These are phyloP conservation scores for Pygocentrus nattereri DNA, from an alignment of 2,797 vertebrate genomes.

Conservation along the genomic window DNA sequence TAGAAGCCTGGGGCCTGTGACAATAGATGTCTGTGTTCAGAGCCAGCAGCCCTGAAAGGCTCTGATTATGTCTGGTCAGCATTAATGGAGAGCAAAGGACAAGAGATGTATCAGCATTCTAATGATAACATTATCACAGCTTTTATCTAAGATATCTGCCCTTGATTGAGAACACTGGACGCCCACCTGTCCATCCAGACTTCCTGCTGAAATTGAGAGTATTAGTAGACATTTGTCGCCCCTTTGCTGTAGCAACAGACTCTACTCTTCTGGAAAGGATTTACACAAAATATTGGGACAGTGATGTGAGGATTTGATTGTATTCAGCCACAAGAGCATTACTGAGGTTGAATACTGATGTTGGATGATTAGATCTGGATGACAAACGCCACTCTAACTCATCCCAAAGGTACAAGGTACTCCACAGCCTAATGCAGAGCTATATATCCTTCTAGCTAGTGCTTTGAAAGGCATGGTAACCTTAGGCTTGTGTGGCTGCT, in stretches of 20 bases:
- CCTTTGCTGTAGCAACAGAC: too few species aligned
- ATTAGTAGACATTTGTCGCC: too few species aligned
- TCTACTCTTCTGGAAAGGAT: background rate
- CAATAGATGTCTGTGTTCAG: constrained; percentile 13
- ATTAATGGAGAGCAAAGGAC: background rate
- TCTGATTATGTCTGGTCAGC: constrained; percentile 29
- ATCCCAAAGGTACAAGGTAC: too few species aligned
- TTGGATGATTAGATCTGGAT: too few species aligned
- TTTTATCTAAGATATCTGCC: too few species aligned
- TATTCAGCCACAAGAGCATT: background rate
- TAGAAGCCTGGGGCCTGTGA: background rate
- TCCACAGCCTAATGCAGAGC: too few species aligned
- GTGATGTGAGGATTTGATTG: background rate
- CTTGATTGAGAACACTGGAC: background rate
- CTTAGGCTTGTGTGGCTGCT: too few species aligned
- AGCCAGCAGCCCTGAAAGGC: constrained; percentile 4
- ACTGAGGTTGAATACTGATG: background rate
- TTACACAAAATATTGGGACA: background rate
- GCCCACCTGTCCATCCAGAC: background rate
- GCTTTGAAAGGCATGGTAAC: too few species aligned
- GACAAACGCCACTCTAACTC: too few species aligned
- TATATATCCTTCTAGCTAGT: too few species aligned
- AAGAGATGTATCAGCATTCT: background rate
- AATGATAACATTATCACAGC: background rate
- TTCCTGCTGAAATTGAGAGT: background rate